phyloP scores from a whole-genome alignment of 2,113 vertebrate species.

The Alces alces region DNA sequence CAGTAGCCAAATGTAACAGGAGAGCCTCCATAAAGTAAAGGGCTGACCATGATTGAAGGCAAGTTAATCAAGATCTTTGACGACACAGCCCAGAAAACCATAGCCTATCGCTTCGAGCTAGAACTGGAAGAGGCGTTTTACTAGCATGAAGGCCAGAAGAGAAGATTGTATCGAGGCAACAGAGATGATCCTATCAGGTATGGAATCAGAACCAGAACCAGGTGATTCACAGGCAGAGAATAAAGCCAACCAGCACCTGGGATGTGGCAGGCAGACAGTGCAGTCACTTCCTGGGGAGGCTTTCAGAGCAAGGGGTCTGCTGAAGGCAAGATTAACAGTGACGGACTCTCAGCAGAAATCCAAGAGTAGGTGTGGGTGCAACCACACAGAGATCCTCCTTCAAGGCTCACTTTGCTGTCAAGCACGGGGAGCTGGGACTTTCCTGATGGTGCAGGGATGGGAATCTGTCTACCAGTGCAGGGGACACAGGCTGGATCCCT shows the following conservation, averaged over 20 bases:
- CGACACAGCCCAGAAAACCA: not conserved
- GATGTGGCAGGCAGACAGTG: not conserved
- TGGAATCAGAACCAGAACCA: not conserved
- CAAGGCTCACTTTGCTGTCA: not conserved
- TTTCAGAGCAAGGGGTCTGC: not conserved
- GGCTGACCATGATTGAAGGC: not conserved
- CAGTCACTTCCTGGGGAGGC: too few species aligned
- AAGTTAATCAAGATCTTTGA: not conserved
- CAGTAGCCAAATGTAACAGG: not conserved
- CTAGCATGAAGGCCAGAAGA: not conserved
- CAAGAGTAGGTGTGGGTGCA: not conserved
- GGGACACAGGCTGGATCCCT: not conserved
- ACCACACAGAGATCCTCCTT: not conserved
- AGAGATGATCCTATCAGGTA: not conserved
- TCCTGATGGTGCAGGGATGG: not conserved
- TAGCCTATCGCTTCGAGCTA: not conserved
- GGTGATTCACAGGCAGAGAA: not conserved
- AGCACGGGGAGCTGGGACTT: not conserved
- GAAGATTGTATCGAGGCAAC: not conserved
- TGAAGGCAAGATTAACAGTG: not conserved
- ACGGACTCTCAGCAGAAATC: not conserved
- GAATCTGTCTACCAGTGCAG: rapidly evolving
- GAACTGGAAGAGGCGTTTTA: not conserved
- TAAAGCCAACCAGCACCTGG: not conserved
- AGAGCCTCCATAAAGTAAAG: not conserved